Percentiles rank a stretch among this genome's conserved stretches.
These are phyloP conservation scores for Eueides isabella DNA, from an alignment of 1,140 invertebrate genomes.

Conservation along the genomic window DNA sequence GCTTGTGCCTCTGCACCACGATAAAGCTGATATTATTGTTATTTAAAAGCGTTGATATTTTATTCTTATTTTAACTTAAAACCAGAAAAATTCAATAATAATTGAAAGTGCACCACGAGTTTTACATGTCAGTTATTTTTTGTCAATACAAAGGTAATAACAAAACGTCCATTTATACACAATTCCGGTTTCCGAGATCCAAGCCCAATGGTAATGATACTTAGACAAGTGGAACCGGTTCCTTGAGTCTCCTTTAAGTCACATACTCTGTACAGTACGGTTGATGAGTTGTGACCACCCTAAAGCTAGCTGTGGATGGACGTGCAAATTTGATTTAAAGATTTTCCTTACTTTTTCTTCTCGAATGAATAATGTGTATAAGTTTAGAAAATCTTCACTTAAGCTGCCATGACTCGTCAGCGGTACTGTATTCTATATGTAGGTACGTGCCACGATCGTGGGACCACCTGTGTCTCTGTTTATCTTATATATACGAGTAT, in stretches of 20 bases:
- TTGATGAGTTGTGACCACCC: too few relatives aligned
- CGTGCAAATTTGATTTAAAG: too few relatives aligned
- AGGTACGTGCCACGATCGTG: constrained; percentile 9
- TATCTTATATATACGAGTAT: neutral
- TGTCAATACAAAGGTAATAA: constrained; percentile 30
- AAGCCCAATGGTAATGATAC: constrained; percentile 39
- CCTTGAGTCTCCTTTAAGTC: constrained; percentile 18
- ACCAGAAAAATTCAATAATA: neutral
- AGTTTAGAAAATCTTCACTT: too few relatives aligned
- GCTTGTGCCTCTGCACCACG: too few relatives aligned
- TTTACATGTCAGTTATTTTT: constrained; percentile 2
- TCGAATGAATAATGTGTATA: too few relatives aligned
- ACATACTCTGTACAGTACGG: neutral
- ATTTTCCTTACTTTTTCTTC: too few relatives aligned
- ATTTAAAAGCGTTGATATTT: too few relatives aligned
- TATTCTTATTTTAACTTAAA: too few relatives aligned
- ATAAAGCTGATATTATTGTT: too few relatives aligned
- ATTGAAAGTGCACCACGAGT: neutral
- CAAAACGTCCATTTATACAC: constrained; percentile 28
- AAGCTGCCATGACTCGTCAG: too few relatives aligned
- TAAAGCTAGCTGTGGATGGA: too few relatives aligned
- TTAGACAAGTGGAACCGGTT: constrained; percentile 35
- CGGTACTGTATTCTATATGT: neutral
- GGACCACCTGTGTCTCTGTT: constrained; percentile 22
- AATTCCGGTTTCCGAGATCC: constrained; percentile 40